phyloP scores from a whole-genome alignment of 2,797 vertebrate species.

The Sebastes aleutianus region DNA sequence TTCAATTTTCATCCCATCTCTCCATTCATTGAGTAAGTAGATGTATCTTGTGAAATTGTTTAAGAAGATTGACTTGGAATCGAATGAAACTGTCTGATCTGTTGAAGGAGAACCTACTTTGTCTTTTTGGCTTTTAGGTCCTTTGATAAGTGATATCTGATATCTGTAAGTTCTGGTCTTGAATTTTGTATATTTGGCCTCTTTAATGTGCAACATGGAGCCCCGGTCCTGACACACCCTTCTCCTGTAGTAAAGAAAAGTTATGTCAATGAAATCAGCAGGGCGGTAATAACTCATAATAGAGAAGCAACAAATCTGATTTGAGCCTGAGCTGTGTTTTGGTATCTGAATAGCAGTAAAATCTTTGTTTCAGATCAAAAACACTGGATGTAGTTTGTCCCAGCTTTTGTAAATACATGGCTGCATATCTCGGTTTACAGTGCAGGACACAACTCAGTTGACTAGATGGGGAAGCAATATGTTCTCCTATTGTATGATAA shows the following conservation, averaged over 20 bases:
- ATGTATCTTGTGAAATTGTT: background rate
- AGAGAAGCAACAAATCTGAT: background rate
- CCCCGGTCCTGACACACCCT: constrained; percentile 48
- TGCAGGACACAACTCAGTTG: background rate
- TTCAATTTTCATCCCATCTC: background rate
- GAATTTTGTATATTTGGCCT: background rate
- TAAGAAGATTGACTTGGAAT: background rate
- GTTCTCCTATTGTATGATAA: background rate
- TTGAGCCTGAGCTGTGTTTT: constrained; percentile 9
- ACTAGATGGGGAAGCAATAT: background rate
- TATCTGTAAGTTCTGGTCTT: background rate
- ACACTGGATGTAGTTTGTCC: background rate
- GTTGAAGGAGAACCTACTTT: background rate
- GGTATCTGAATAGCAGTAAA: background rate
- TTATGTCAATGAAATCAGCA: constrained; percentile 15
- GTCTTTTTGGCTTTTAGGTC: background rate
- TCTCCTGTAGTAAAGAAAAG: background rate
- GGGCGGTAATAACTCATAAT: background rate
- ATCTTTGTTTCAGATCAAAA: constrained; percentile 24
- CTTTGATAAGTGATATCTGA: background rate
- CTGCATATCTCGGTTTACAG: background rate
- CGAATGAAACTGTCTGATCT: background rate
- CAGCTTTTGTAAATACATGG: background rate
- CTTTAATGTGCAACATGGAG: background rate
- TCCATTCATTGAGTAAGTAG: background rate